Base-by-base conservation (phyloP, 2,797 vertebrate species). In the Gallirallus australis region DNA sequence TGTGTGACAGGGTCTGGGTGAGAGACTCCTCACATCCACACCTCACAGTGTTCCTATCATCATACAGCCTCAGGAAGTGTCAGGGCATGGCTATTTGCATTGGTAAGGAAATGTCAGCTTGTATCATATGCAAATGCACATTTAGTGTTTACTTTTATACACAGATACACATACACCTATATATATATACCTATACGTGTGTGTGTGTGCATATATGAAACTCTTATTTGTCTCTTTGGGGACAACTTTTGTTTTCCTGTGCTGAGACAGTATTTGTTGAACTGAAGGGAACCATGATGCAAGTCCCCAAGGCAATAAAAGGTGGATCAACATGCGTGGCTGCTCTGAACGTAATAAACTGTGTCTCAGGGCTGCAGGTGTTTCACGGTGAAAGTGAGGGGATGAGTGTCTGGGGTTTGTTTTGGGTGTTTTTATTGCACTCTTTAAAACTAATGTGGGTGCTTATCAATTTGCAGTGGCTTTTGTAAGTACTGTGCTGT, bases 401-500 rank as follows among this genome's bases (percentile, higher is more conserved):
- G 12, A 42, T 65, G 42, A 73, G 19, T 39, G 18, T 30, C 31
- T 88, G 65, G n/a, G 40, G 5, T 66, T 70, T 75, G 11, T 35
- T 72, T 69, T 18, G 7, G 3, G 2, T 42, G 88, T 81, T 52
- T 66, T 69, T 15, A 7, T 60, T 40, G 8, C 20, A 4, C 18
- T 60, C 48, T 80, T 66, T 65, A 57, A 83, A 82, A 50, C 0
- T 3, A 52, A 21, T 25, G 11, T 0, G 1, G 0, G 0, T 25
- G 20, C 45, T 68, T 57, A 59, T 81, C 76, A 20, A 0, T 31
- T 53, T 47, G 53, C 20, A 14, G 0, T 15, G 11, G 2, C 42
- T 85, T 77, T 20, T 61, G 28, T 42, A 52, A 66, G 16, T 19
- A 30, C 15, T 47, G 0, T 2, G 13, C 25, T 72, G 10, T 53